Percentiles rank a stretch among this genome's conserved stretches.
Conservation (phyloP, 2,888 invertebrate genomes). For the Agriopis leucophaearia region DNA sequence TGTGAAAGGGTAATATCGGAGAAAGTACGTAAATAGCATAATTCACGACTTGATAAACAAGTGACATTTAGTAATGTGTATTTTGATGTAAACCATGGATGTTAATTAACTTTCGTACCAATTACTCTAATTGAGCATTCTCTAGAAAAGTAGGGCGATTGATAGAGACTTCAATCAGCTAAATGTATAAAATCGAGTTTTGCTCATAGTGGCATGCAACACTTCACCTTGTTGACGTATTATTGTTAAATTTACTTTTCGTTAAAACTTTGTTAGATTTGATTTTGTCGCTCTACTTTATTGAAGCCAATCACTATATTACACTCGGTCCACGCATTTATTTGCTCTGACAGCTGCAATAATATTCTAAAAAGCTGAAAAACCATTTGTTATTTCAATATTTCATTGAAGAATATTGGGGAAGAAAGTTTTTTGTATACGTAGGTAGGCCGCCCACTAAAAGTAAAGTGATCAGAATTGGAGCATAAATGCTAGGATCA, state of each 20-base stretch:
- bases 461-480: too few species aligned
- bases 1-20: conserved; percentile 9
- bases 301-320: too few species aligned
- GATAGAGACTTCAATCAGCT: conserved; percentile 13
- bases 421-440: too few species aligned
- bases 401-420: too few species aligned
- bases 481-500: too few species aligned
- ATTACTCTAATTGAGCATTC: conserved; percentile 15
- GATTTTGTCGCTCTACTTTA: background rate
- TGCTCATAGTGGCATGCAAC: background rate
- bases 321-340: too few species aligned
- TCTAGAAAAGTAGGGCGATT: conserved; percentile 11
- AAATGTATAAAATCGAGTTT: conserved; percentile 1
- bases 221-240: background rate
- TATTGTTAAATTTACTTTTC: background rate
- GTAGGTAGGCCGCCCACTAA: too few species aligned
- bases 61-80: conserved; percentile 11
- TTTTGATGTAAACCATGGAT: conserved; percentile 12
- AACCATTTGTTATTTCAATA: too few species aligned
- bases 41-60: conserved; percentile 13
- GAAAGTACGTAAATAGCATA: conserved; percentile 21
- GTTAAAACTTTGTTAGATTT: background rate
- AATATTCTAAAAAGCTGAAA: too few species aligned
- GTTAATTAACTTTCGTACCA: conserved; percentile 23
- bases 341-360: too few species aligned